Percentiles rank a stretch among this genome's conserved stretches.
Conservation (phyloP, 2,888 invertebrate genomes). For the Bruchidius siliquastri region DNA sequence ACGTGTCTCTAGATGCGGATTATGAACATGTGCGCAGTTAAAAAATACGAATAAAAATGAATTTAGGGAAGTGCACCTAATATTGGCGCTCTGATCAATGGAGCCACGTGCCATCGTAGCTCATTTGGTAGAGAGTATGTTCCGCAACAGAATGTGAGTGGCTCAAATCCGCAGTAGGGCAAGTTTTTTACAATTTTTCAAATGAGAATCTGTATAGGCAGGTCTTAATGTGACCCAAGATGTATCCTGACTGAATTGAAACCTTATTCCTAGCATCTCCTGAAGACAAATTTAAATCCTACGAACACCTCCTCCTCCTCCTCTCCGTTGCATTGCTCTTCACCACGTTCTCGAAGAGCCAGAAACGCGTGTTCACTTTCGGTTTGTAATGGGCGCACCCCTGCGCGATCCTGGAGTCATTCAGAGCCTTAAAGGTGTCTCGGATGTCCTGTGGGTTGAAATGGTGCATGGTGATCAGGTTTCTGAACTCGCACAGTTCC, state of each 20-base stretch:
- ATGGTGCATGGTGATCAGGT: slow-evolving; percentile 26
- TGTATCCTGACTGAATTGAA: neutral
- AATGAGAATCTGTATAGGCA: too few species aligned
- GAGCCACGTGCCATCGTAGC: too few species aligned
- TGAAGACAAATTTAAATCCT: neutral
- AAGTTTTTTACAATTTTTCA: too few species aligned
- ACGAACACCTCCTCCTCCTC: neutral
- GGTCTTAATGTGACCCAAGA: neutral
- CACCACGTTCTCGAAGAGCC: neutral
- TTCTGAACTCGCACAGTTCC: slow-evolving; percentile 22
- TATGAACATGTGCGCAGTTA: too few species aligned
- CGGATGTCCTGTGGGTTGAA: slow-evolving; percentile 20
- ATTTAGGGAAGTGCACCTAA: too few species aligned
- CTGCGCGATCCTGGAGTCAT: neutral
- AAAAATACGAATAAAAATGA: too few species aligned
- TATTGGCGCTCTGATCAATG: too few species aligned
- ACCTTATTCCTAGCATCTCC: neutral
- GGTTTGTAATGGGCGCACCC: slow-evolving; percentile 1
- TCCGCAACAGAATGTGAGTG: too few species aligned
- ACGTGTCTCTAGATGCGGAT: too few species aligned
- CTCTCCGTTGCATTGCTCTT: neutral
- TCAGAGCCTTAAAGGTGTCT: slow-evolving; percentile 11
- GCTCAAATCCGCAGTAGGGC: too few species aligned
- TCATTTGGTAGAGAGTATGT: too few species aligned
- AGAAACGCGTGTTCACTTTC: neutral